Evolutionary conservation across 2,113 vertebrate genomes (phyloP).

Genomic region (Platycercus adscitus): DNA sequence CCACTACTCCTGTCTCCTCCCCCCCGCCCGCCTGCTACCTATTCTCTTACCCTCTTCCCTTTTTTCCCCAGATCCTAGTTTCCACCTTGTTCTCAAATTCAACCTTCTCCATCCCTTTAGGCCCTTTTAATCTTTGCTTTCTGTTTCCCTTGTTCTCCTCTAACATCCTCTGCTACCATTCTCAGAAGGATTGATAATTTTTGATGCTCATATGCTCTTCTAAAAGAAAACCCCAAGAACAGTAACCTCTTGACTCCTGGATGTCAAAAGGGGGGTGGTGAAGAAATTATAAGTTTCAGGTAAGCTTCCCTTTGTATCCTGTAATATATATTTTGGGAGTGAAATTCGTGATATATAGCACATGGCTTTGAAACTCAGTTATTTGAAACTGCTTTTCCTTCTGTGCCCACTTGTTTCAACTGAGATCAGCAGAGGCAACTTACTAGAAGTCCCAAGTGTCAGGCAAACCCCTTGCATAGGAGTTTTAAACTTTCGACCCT

Average conservation of each 20-base stretch:
- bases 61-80: not conserved
- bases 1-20: not conserved
- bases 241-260: not conserved
- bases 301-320: not conserved
- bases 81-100: not conserved
- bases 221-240: not conserved
- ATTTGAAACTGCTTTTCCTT: not conserved
- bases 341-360: not conserved
- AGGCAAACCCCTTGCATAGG: rapidly evolving
- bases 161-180: not conserved
- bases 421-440: not conserved
- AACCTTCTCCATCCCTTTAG: not conserved
- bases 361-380: not conserved
- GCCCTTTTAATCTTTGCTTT: not conserved
- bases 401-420: not conserved
- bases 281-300: not conserved
- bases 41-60: not conserved
- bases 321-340: not conserved
- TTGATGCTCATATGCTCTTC: not conserved
- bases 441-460: not conserved
- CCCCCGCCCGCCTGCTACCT: rapidly evolving
- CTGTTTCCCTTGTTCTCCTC: not conserved
- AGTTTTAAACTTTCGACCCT: not conserved
- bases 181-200: not conserved
- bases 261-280: not conserved